phyloP scores from a whole-genome alignment of 2,113 vertebrate species.

The Channa argus region DNA sequence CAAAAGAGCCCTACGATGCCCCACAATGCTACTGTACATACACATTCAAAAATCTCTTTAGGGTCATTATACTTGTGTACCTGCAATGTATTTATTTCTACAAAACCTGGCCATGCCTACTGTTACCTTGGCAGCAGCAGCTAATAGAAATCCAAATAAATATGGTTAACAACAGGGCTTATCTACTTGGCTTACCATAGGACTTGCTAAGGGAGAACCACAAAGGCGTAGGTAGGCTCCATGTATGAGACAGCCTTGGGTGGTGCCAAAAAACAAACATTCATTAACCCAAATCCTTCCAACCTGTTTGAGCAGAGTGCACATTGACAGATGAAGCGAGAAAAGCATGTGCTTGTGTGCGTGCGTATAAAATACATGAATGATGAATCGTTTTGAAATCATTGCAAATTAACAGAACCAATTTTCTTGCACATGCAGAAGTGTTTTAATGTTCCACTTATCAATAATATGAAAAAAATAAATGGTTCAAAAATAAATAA shows the following conservation, averaged over 20 bases:
- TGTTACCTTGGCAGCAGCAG: conserved; percentile 70
- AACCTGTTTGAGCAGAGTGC: conserved; percentile 57
- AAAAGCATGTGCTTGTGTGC: conserved; percentile 4
- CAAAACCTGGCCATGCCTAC: conserved; percentile 38
- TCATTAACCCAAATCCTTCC: conserved; percentile 69
- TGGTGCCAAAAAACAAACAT: conserved; percentile 79
- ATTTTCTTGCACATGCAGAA: too few relatives aligned
- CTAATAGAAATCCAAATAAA: conserved; percentile 68
- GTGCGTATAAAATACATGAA: background rate
- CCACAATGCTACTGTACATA: conserved; percentile 12
- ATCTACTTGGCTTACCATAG: conserved; percentile 56
- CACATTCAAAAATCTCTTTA: conserved; percentile 10
- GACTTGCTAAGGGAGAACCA: conserved; percentile 55
- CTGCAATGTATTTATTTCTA: conserved; percentile 56
- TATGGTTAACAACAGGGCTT: conserved; percentile 57
- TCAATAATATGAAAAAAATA: too few relatives aligned
- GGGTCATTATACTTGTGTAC: conserved; percentile 38
- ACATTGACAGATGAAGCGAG: conserved; percentile 58
- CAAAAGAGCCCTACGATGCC: conserved; percentile 15
- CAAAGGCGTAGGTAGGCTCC: conserved; percentile 63
- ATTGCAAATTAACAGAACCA: too few relatives aligned
- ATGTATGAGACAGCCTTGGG: conserved; percentile 71
- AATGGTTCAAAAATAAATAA: too few relatives aligned
- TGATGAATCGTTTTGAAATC: too few relatives aligned
- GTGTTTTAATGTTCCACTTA: too few relatives aligned